Conservation (phyloP, 2,888 invertebrate species). For the Hipparchia semele region DNA sequence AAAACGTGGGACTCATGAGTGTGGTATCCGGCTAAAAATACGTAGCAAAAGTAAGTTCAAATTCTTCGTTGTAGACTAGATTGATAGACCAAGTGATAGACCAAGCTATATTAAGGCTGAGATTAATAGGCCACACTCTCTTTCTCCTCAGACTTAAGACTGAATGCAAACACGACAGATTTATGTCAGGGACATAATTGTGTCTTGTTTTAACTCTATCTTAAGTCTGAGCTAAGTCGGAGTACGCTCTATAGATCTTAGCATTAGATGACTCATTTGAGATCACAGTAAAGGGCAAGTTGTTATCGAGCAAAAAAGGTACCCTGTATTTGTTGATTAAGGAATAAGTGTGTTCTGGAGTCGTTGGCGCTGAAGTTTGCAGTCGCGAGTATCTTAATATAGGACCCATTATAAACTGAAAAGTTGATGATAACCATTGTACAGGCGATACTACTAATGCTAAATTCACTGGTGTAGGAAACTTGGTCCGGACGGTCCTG, state of each 20-base stretch:
- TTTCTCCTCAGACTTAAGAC: no score
- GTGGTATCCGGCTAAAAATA: conserved; percentile 53
- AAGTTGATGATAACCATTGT: conserved; percentile 57
- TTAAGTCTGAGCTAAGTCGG: no score
- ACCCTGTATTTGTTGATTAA: conserved; percentile 58
- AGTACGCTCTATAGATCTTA: no score
- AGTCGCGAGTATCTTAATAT: conserved; percentile 52
- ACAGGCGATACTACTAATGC: conserved; percentile 50
- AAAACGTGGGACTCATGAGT: conserved; percentile 54
- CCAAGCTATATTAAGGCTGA: no score
- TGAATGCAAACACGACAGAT: no score
- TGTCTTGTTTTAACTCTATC: no score
- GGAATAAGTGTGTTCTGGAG: conserved; percentile 47
- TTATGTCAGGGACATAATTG: no score
- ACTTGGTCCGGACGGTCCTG: conserved; percentile 27
- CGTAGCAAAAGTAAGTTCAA: not conserved
- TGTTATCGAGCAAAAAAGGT: conserved; percentile 15
- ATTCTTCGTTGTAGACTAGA: no score
- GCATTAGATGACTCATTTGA: no score
- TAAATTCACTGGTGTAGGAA: conserved; percentile 49
- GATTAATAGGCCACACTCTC: no score
- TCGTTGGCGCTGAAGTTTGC: conserved; percentile 48
- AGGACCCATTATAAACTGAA: conserved; percentile 47
- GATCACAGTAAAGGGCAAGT: no score
- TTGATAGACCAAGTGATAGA: no score